These are phyloP conservation scores for Bombus waltoni DNA, from an alignment of 1,140 invertebrate genomes.

Conservation along the genomic window DNA sequence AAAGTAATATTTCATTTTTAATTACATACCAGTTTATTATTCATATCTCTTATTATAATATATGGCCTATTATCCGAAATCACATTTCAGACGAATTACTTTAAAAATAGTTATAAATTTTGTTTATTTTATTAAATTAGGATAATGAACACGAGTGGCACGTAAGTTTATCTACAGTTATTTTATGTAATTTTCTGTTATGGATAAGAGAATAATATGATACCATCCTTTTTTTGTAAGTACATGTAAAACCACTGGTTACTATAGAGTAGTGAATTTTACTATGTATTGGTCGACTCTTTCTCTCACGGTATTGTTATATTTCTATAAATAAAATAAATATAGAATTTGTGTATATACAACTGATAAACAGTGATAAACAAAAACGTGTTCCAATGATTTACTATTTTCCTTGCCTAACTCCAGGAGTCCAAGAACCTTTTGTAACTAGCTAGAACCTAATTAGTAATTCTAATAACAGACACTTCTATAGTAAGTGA, in stretches of 20 bases:
- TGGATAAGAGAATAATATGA: neutral
- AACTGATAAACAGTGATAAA: constrained; percentile 11
- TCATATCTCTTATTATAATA: neutral
- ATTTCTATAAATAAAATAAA: constrained; percentile 48
- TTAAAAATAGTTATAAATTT: neutral
- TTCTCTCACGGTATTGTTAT: neutral
- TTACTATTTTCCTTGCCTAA: constrained; percentile 2
- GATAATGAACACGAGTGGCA: neutral
- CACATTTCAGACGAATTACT: neutral
- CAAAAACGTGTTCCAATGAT: constrained; percentile 5
- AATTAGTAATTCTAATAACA: constrained; percentile 2
- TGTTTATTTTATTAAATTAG: neutral
- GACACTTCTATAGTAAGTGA: constrained; percentile 1
- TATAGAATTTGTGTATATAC: constrained; percentile 35
- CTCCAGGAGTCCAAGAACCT: neutral
- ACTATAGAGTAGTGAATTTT: constrained; percentile 8
- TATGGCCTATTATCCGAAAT: neutral
- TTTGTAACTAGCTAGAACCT: neutral
- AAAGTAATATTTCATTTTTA: neutral
- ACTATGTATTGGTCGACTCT: neutral
- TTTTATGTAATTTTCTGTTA: neutral
- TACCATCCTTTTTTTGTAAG: neutral
- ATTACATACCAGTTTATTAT: neutral
- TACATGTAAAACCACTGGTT: constrained; percentile 1
- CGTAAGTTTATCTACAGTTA: neutral